phyloP scores from a whole-genome alignment of 2,113 vertebrate genomes.

The Myrmecophaga tridactyla region DNA sequence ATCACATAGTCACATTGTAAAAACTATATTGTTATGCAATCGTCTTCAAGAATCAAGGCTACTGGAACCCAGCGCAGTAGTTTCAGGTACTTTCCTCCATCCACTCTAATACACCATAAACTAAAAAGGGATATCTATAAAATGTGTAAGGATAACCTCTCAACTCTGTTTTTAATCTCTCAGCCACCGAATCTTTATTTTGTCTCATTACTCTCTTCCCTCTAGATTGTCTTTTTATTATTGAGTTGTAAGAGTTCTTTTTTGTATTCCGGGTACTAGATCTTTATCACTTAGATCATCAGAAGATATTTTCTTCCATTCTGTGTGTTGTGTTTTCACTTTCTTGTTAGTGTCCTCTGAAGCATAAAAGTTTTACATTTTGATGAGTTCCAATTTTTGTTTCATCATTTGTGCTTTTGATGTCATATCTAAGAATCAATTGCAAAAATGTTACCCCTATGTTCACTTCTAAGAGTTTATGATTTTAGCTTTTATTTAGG shows the following conservation, averaged over 20 bases:
- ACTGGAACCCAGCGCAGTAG: too few species aligned
- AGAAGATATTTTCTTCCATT: neutral
- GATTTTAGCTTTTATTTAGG: too few species aligned
- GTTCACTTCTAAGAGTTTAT: neutral
- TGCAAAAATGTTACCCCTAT: neutral
- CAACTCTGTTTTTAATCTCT: too few species aligned
- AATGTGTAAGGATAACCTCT: too few species aligned
- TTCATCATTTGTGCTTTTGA: neutral
- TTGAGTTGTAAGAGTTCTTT: neutral
- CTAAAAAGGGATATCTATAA: too few species aligned
- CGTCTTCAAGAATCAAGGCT: too few species aligned
- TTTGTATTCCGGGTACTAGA: neutral
- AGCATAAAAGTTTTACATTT: neutral
- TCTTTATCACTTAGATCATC: neutral
- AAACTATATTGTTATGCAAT: too few species aligned
- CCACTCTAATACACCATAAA: too few species aligned
- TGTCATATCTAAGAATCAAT: neutral
- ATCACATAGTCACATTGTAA: too few species aligned
- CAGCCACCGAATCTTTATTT: too few species aligned
- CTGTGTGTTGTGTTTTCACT: neutral
- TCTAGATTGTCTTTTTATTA: neutral
- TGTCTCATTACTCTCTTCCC: too few species aligned
- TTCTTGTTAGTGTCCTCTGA: neutral
- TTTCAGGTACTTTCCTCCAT: too few species aligned
- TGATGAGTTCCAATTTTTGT: neutral